Evolutionary conservation across 2,888 invertebrate species (phyloP).

Genomic region (Alsophila aescularia): DNA sequence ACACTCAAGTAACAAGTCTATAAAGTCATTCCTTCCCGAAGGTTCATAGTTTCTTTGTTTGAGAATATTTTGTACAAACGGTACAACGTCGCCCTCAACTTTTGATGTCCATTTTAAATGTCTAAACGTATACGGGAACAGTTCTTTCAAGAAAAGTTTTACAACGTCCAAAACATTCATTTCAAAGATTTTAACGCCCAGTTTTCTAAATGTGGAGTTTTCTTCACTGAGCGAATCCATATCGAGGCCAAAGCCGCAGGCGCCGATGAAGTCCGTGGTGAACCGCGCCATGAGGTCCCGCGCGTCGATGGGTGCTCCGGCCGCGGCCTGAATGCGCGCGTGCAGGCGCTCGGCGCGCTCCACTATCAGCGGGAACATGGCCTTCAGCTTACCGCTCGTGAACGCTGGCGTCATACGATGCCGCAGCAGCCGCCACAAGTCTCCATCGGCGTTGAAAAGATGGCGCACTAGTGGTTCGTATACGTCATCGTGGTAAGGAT

Average conservation of each 20-base stretch:
- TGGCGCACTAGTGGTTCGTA: conserved; percentile 50
- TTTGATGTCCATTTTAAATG: not conserved
- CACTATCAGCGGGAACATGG: conserved; percentile 68
- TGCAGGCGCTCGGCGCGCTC: conserved; percentile 61
- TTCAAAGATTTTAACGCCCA: conserved; percentile 48
- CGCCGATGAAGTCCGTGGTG: conserved; percentile 60
- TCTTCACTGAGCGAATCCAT: conserved; percentile 52
- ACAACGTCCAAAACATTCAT: conserved; percentile 4
- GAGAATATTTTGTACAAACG: conserved; percentile 42
- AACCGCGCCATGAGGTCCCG: conserved; percentile 61
- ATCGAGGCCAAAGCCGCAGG: conserved; percentile 60
- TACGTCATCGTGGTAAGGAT: conserved; percentile 26
- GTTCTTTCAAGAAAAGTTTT: not conserved
- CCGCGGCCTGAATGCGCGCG: conserved; percentile 38
- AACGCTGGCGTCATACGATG: conserved; percentile 64
- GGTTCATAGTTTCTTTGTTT: conserved; percentile 56
- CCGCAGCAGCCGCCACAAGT: conserved; percentile 61
- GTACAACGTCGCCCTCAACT: conserved; percentile 37
- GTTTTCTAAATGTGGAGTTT: conserved; percentile 50
- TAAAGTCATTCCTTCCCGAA: conserved; percentile 54
- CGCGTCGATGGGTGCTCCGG: conserved; percentile 47
- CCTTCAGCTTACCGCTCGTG: conserved; percentile 61
- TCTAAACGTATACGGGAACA: conserved; percentile 4
- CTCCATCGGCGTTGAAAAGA: conserved; percentile 60
- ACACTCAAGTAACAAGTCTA: conserved; percentile 53